Evolutionary conservation across 2,113 vertebrate genomes (phyloP), one percentile per base, ranked within the genome.

Genomic region (Bos javanicus): DNA sequence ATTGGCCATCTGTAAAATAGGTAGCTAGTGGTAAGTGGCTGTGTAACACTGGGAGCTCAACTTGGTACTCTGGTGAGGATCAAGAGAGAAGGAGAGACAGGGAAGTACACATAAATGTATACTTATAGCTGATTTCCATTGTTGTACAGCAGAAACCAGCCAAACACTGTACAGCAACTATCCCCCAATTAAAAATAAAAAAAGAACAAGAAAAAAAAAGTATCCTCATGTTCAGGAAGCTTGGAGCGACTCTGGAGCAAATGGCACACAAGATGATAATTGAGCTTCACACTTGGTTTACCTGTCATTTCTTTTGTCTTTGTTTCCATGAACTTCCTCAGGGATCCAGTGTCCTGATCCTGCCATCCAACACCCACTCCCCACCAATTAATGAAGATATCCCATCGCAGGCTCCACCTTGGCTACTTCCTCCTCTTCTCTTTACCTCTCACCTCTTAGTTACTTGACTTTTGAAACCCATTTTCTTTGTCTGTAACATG

Each of bases 341-440:
- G 78, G 26, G 21, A 50, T 12, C n/a, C 7, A 3, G 1, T 54
- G 12, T 60, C 23, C 13, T 2, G 1, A 48, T 46, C 52, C 11
- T 90, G 33, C 6, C 28, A 7, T 76, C 71, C 12, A 7, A 2
- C 71, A 36, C 36, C 71, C 36, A 14, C 19, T 5, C 6, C 5
- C 36, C 23, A 2, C 6, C 21, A n/a, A 0, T 64, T 23, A 76
- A 39, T 76, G 67, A 52, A 48, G 16, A 28, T 3, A n/a, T 1
- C 16, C 85, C 83, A 30, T 5, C 2, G 9, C 17, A 30, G 59
- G 1, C 2, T 59, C 21, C 8, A 1, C 8, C 11, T 28, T 60
- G 21, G 7, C 23, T 56, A 1, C 6, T 25, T 0, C 28, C 19
- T 50, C 17, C 12, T 80, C 1, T 13, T 26, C 62, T 36, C 6